Evolutionary conservation across 2,888 invertebrate genomes (phyloP).

Genomic region (Brachyptera putata): DNA sequence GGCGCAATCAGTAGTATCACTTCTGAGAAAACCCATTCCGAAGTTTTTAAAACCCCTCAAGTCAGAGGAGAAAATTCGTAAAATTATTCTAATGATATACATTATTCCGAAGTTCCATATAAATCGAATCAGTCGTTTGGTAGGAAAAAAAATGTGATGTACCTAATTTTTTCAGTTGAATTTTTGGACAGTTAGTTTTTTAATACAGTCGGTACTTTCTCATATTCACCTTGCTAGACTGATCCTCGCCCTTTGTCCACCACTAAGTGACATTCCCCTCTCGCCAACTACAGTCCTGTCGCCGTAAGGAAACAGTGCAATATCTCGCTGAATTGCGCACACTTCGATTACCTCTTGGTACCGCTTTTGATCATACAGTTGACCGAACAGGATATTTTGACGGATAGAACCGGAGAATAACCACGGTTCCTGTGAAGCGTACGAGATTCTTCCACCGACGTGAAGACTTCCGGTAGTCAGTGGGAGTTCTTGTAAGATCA

Average conservation of each 20-base stretch:
- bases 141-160: too few species aligned
- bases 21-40: too few species aligned
- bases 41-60: too few species aligned
- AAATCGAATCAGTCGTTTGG: too few species aligned
- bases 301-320: conserved; percentile 57
- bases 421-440: conserved; percentile 73
- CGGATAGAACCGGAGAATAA: conserved; percentile 64
- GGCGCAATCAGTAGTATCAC: too few species aligned
- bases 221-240: conserved; percentile 59
- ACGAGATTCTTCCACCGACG: conserved; percentile 60
- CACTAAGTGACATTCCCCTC: conserved; percentile 69
- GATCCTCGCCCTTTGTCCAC: conserved; percentile 75
- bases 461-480: conserved; percentile 55
- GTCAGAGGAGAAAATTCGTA: too few species aligned
- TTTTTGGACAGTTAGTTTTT: too few species aligned
- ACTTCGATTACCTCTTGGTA: conserved; percentile 53
- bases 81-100: too few species aligned
- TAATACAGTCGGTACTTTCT: too few species aligned
- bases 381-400: conserved; percentile 77
- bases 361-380: conserved; percentile 52
- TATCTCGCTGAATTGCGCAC: conserved; percentile 61
- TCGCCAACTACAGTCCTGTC: conserved; percentile 75
- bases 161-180: too few species aligned
- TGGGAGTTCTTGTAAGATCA: conserved; percentile 71
- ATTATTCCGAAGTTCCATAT: too few species aligned